Conservation (phyloP, 2,113 vertebrate species). For the Lepidothrix coronata region DNA sequence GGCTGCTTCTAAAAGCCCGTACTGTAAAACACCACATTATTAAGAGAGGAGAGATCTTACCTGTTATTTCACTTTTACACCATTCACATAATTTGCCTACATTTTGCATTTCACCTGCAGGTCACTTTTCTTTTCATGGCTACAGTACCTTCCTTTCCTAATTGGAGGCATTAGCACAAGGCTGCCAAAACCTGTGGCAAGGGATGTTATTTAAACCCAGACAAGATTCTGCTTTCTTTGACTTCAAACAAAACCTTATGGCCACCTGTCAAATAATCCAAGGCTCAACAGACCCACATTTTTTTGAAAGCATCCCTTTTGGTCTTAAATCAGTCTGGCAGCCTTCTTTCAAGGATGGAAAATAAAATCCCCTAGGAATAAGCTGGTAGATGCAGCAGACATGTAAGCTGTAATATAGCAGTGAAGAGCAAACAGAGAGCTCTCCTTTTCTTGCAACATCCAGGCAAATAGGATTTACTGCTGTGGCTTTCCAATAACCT, state of each 20-base stretch:
- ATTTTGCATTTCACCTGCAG: constrained; percentile 5
- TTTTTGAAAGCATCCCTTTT: constrained; percentile 43
- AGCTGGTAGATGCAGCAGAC: background rate
- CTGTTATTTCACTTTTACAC: background rate
- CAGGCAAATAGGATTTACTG: background rate
- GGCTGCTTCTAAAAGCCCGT: background rate
- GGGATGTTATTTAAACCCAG: constrained; percentile 9
- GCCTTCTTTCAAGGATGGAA: constrained; percentile 33
- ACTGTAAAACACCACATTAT: background rate
- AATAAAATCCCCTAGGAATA: constrained; percentile 44
- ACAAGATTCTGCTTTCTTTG: constrained; percentile 15
- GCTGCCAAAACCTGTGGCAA: constrained; percentile 1
- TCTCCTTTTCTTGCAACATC: constrained; percentile 11
- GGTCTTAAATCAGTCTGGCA: constrained; percentile 49
- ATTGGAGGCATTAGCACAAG: constrained; percentile 3
- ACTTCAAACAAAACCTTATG: constrained; percentile 45
- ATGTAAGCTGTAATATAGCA: background rate
- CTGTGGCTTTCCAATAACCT: background rate
- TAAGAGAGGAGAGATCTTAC: background rate
- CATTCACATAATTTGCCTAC: background rate
- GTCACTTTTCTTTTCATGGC: background rate
- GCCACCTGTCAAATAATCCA: constrained; percentile 37
- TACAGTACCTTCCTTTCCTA: background rate
- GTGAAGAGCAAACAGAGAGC: constrained; percentile 29
- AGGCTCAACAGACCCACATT: constrained; percentile 2